A percentile compares a stretch with the other conserved stretches of the same genome.
Evolutionary conservation across 2,888 invertebrate genomes (phyloP).

Genomic region (Oeneis ivallda): DNA sequence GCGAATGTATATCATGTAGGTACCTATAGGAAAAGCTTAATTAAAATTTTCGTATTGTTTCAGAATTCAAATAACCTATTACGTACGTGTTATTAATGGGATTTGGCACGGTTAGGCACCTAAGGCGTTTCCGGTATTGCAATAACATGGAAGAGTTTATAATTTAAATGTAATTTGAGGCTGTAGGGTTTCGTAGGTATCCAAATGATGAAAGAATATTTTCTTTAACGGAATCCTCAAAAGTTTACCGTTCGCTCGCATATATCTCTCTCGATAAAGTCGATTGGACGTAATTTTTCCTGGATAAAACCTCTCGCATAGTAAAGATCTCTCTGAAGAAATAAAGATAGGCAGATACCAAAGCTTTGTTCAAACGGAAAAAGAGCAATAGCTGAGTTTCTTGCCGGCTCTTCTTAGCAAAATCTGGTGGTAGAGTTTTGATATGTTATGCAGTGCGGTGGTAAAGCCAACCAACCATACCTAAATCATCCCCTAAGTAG

Average conservation of each 20-base stretch:
- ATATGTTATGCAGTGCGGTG: too few species aligned
- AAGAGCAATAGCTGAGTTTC: too few species aligned
- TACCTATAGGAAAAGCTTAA: constrained; percentile 11
- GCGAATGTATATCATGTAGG: neutral
- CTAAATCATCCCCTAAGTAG: too few species aligned
- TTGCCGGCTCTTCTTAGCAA: too few species aligned
- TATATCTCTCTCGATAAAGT: neutral
- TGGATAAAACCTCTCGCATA: too few species aligned
- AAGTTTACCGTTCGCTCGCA: neutral
- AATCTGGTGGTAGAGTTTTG: too few species aligned
- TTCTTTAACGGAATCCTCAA: neutral
- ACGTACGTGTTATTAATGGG: neutral
- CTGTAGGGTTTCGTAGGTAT: neutral
- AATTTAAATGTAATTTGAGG: neutral
- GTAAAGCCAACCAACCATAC: too few species aligned
- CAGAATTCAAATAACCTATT: neutral
- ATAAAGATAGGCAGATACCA: too few species aligned
- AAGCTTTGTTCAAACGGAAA: too few species aligned
- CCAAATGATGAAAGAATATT: too few species aligned
- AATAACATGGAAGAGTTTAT: neutral
- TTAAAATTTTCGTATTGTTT: constrained; percentile 19
- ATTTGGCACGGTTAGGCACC: neutral
- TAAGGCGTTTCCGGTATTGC: neutral
- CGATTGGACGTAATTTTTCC: too few species aligned
- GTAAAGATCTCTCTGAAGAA: too few species aligned